Base-by-base conservation (phyloP, 2,113 vertebrate genomes). In the Phyllopteryx taeniolatus region DNA sequence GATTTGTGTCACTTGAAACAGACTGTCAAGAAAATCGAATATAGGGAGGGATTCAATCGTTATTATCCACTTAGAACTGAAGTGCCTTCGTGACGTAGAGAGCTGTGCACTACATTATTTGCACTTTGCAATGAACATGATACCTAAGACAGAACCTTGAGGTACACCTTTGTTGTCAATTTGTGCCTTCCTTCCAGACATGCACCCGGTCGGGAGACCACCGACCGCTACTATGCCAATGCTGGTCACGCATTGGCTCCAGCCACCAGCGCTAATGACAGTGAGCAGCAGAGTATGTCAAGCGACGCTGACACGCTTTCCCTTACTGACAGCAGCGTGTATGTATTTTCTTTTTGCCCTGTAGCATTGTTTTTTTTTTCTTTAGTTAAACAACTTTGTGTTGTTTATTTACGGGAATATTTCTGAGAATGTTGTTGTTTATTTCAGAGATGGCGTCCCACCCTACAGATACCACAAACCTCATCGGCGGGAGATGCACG, bases 281-380 rank as follows among this genome's bases (percentile, higher is more conserved):
- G 97, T 0, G 98, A 99, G 90, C 97, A 98, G 90, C 98, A 98
- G 93, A 99, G 98, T 90, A 93, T 99, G 94, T 99, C 98, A 89
- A 99, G 96, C 4, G 98, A 99, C 1, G 95, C 96, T 0, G 98
- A 99, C 81, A 97, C 96, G 0, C 89, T 97, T 81, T 99, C 98
- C 0, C 93, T 99, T 74, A 96, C 96, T 0, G 98, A 98, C 93
- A 98, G 96, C 92, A 99, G 90, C 67, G 83, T 98, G 61, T 97
- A 96, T 0, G 96, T 95, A 0, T 92, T 43, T 33, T 76, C 69
- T 81, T 9, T 62, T 82, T 72, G 77, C 80, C 72, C 51, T 0
- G 80, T 7, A 13, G 2, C 59, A 15, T 60, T 15, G 72, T 71
- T 82, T 19, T 54, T 82, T 81, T 73, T 56, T 0, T 79, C 12